These are phyloP conservation scores for Graphium colonna DNA, from an alignment of 2,888 invertebrate species.

Conservation along the genomic window DNA sequence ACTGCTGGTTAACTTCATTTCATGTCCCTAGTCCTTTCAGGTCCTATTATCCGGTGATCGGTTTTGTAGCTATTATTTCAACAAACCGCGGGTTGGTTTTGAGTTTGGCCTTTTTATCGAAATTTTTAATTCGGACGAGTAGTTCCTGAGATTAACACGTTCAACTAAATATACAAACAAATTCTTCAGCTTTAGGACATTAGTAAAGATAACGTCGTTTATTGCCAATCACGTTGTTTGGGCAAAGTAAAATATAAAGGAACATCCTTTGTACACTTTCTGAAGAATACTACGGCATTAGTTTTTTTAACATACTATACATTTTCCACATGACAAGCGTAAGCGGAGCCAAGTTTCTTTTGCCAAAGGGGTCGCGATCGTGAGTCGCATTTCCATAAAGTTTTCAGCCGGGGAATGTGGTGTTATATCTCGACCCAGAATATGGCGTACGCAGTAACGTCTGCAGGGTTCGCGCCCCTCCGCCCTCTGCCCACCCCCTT, in stretches of 20 bases:
- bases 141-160: too few species aligned
- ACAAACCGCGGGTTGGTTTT: too few species aligned
- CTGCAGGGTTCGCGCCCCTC: slow-evolving; percentile 38
- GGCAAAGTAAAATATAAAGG: not conserved
- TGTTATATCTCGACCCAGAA: slow-evolving; percentile 63
- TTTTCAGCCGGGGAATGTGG: slow-evolving; percentile 59
- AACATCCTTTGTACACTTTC: not conserved
- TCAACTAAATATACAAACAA: too few species aligned
- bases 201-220: too few species aligned
- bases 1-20: too few species aligned
- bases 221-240: too few species aligned
- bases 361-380: slow-evolving; percentile 61
- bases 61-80: too few species aligned
- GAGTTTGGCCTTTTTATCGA: too few species aligned
- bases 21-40: too few species aligned
- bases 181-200: too few species aligned
- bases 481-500: slow-evolving; percentile 42
- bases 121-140: too few species aligned
- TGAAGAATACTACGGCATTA: not conserved
- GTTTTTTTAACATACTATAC: slow-evolving; percentile 21
- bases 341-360: slow-evolving; percentile 59
- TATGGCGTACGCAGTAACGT: slow-evolving; percentile 60
- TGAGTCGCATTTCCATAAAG: slow-evolving; percentile 66
- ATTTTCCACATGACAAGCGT: slow-evolving; percentile 30
- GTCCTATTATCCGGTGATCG: too few species aligned